phyloP scores from a whole-genome alignment of 2,888 invertebrate genomes.

The Leuctra nigra region DNA sequence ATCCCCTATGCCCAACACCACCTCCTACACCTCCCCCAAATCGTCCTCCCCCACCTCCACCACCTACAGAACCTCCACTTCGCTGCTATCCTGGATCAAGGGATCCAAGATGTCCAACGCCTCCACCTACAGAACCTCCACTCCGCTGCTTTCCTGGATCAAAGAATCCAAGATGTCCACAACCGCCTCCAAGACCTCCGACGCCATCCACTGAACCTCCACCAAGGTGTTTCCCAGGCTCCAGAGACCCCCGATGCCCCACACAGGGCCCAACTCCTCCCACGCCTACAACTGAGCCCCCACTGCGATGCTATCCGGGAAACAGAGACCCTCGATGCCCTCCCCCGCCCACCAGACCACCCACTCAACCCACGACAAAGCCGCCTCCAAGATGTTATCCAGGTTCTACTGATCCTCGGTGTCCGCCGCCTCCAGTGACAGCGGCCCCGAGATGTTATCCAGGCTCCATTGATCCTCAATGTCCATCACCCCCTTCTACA shows the following conservation, averaged over 20 bases:
- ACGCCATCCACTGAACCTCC: conserved; percentile 32
- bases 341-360: conserved; percentile 32
- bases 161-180: conserved; percentile 28
- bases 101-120: conserved; percentile 41
- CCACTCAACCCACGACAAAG: conserved; percentile 32
- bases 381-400: conserved; percentile 33
- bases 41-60: conserved; percentile 27
- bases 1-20: conserved; percentile 26
- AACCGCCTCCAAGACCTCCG: conserved; percentile 28
- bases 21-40: conserved; percentile 12
- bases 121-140: conserved; percentile 32
- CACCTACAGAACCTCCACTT: conserved; percentile 31
- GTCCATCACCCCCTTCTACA: conserved; percentile 15
- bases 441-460: conserved; percentile 15
- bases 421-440: conserved; percentile 22
- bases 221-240: conserved; percentile 21
- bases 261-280: conserved; percentile 31
- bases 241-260: conserved; percentile 2
- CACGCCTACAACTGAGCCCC: conserved; percentile 32
- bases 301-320: conserved; percentile 20
- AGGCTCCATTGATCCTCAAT: conserved; percentile 24
- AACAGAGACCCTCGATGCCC: conserved; percentile 1
- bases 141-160: conserved; percentile 30
- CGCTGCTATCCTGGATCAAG: conserved; percentile 38
- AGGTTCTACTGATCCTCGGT: conserved; percentile 31